Conservation (phyloP, 2,113 vertebrate genomes). For the Eurypyga helias region DNA sequence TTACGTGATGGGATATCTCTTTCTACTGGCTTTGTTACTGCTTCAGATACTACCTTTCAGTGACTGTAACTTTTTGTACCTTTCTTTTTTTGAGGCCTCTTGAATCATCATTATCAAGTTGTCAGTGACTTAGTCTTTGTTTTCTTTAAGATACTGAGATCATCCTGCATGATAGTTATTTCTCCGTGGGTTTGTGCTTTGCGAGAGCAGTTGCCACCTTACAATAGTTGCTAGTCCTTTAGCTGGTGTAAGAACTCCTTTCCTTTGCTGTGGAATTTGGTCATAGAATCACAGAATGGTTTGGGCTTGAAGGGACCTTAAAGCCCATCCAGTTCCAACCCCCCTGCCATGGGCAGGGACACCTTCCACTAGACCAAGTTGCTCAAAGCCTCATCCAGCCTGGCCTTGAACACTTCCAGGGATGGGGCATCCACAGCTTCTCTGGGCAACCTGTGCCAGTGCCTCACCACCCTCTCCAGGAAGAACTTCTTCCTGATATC, state of each 20-base stretch:
- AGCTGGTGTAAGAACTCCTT: neutral
- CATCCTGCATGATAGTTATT: neutral
- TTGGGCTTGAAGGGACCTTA: no score
- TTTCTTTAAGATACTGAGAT: neutral
- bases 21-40: constrained; percentile 19
- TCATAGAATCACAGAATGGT: neutral
- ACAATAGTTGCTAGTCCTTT: neutral
- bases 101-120: neutral
- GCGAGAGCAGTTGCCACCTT: constrained; percentile 1
- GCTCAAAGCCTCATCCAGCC: no score
- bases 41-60: neutral
- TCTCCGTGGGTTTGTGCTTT: neutral
- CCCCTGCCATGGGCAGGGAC: no score
- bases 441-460: no score
- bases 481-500: no score
- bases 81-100: neutral
- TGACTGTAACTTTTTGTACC: neutral
- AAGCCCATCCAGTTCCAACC: no score
- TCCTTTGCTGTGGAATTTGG: neutral
- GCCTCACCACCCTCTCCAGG: no score
- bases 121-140: neutral
- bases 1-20: neutral
- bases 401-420: no score
- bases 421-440: no score
- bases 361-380: no score